Base-by-base conservation (phyloP, 1,140 invertebrate species). In the Eriosoma lanigerum region DNA sequence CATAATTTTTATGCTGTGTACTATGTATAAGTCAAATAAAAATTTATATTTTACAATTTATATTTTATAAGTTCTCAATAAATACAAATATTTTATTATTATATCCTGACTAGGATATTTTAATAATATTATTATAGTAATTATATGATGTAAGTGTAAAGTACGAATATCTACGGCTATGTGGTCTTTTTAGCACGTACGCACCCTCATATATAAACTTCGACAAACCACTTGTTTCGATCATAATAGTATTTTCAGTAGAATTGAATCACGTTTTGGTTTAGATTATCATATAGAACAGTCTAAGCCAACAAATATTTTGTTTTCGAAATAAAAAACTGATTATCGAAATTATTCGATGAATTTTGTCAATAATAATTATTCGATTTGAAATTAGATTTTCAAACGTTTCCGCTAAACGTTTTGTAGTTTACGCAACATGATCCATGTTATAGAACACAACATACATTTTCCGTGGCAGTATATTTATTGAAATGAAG, bases 241-340 rank as follows among this genome's bases (percentile, higher is more conserved):
- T 26, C 1, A 15, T 54, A 32, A n/a, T 56, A 8, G 24, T 1
- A 21, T 52, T 52, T 50, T 52, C 8, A 15, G 24, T 72, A 58
- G 19, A 75, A 44, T 75, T 24, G n/a, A 29, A 52, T 75, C 29
- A 60, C 52, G 75, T 78, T 62, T 38, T 15, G 15, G 17, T 56
- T 75, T 56, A 15, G 50, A 32, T 75, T 75, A 56, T 1, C 72
- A 46, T 32, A 44, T 32, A 38, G 6, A 66, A 21, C 32, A 38
- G 32, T 38, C 32, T 38, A 38, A 38, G 3, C 62, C n/a, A 12
- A 66, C 32, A 4, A 66, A 1, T 3, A 66, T 38, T 19, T 44
- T 44, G 38, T 44, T 66, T 44, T 66, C n/a, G 38, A 10, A 13
- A 44, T n/a, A 12, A 44, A 9, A 44, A 44, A 66, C 38, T 38